These are phyloP conservation scores for Epinephelus coioides DNA, from an alignment of 2,797 vertebrate species.

Conservation along the genomic window DNA sequence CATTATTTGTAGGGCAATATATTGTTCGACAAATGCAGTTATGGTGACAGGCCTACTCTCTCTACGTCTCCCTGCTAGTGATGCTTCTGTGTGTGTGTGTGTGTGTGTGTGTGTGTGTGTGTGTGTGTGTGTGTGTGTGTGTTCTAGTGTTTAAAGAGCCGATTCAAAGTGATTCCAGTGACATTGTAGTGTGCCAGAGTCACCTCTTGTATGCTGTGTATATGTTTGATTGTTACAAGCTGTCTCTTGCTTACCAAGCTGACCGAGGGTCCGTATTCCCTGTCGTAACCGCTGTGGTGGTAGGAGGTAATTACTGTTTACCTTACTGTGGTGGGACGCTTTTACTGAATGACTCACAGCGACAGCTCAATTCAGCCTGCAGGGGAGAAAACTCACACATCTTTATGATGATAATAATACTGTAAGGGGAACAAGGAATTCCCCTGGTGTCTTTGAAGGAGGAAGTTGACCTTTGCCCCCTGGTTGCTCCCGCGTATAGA, in stretches of 20 bases:
- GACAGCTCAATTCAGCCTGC: background rate
- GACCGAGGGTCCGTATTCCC: constrained; percentile 21
- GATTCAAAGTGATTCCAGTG: background rate
- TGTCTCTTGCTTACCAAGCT: constrained; percentile 18
- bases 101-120: background rate
- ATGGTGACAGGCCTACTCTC: no score
- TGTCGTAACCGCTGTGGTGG: constrained; percentile 29
- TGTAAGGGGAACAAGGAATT: background rate
- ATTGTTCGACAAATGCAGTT: no score
- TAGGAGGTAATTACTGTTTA: constrained; percentile 66
- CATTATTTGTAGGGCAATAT: no score
- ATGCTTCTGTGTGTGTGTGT: background rate
- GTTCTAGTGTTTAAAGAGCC: background rate
- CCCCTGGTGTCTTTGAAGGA: background rate
- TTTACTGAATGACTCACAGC: constrained; percentile 49
- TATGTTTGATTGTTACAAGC: constrained; percentile 38
- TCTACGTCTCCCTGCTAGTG: no score
- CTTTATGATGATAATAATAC: background rate
- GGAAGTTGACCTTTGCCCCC: constrained; percentile 56
- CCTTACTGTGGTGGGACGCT: constrained; percentile 31
- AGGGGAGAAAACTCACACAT: constrained; percentile 2
- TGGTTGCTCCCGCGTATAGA: background rate
- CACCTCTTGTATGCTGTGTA: constrained; percentile 6
- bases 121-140: background rate
- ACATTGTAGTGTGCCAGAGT: background rate